Conservation (phyloP, 2,113 vertebrate genomes). For the Clupea harengus region DNA sequence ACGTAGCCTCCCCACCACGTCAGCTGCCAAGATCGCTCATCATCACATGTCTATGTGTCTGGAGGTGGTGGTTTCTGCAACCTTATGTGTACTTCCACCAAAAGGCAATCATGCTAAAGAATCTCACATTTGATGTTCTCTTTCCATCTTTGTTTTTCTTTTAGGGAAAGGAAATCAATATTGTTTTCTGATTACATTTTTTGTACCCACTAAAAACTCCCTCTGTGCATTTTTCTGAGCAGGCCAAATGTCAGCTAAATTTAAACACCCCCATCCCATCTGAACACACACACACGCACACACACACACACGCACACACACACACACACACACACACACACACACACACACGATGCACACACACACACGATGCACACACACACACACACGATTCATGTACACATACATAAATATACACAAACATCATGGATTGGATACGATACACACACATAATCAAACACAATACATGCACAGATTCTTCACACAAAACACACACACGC, state of each 20-base stretch:
- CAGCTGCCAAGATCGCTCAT: constrained; percentile 22
- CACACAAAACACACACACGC: neutral
- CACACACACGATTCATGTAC: neutral
- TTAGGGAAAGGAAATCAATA: neutral
- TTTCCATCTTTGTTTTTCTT: neutral
- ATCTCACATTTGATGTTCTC: neutral
- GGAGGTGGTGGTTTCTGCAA: constrained; percentile 21
- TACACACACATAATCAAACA: neutral
- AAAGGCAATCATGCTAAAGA: constrained; percentile 3
- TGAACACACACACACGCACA: neutral
- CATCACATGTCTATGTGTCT: constrained; percentile 13
- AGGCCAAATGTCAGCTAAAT: neutral
- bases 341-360: neutral
- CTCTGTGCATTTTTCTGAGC: neutral
- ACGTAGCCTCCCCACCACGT: constrained; percentile 19
- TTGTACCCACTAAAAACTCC: neutral
- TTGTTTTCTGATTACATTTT: neutral
- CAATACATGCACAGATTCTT: constrained; percentile 16
- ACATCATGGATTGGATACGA: neutral
- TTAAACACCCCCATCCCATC: neutral
- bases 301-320: neutral
- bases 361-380: neutral
- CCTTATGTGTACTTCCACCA: neutral
- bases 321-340: constrained; percentile 2
- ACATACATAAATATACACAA: neutral